Evolutionary conservation across 2,888 invertebrate genomes (phyloP).

Genomic region (Eugnorisma glareosa): DNA sequence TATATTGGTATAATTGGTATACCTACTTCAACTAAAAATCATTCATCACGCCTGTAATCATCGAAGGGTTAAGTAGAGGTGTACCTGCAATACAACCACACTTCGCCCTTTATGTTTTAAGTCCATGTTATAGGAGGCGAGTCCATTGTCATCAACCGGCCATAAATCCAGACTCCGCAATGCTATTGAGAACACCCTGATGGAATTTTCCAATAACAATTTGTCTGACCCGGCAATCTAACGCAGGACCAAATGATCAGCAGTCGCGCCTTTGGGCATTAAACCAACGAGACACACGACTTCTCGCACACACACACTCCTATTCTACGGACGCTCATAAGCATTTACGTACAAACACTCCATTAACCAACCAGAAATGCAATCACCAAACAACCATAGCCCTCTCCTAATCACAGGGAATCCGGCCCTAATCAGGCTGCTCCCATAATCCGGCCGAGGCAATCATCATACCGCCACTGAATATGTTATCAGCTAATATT

Average conservation of each 20-base stretch:
- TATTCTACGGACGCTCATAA: not conserved
- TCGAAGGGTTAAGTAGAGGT: not conserved
- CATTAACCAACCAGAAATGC: slow-evolving; percentile 29
- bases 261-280: not conserved
- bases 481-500: slow-evolving; percentile 58
- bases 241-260: not conserved
- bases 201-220: not conserved
- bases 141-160: not conserved
- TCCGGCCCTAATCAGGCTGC: slow-evolving; percentile 35
- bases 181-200: not conserved
- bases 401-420: slow-evolving; percentile 34
- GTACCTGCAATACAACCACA: not conserved
- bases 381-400: slow-evolving; percentile 26
- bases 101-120: not conserved
- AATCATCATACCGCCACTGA: slow-evolving; percentile 45
- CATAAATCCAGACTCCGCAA: not conserved
- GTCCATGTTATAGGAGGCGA: not conserved
- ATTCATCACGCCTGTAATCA: not conserved
- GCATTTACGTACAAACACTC: not conserved
- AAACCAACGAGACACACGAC: not conserved
- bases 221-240: not conserved
- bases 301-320: not conserved
- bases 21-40: not conserved
- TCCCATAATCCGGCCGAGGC: slow-evolving; percentile 28
- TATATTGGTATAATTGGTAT: not conserved